phyloP scores from a whole-genome alignment of 2,113 vertebrate species.

The Nicator chloris region DNA sequence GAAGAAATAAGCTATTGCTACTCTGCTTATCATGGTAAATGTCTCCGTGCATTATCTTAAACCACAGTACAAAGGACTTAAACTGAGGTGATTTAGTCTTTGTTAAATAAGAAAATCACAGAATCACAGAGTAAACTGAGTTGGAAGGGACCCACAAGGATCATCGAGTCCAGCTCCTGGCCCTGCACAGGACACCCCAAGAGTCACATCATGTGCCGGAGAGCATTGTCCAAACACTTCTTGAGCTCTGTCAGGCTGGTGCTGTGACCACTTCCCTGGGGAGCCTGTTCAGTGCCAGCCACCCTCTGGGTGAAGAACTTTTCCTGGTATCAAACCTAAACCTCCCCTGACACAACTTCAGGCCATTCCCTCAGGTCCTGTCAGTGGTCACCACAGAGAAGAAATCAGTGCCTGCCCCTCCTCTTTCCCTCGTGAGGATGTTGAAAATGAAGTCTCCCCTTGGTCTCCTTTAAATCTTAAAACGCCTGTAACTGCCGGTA shows the following conservation, averaged over 20 bases:
- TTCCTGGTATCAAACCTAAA: neutral
- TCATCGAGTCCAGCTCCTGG: fast-evolving
- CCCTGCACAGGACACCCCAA: neutral
- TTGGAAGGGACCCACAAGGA: neutral
- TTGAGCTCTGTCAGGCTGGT: neutral
- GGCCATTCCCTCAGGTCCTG: neutral
- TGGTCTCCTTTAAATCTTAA: neutral
- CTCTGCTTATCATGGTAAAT: neutral
- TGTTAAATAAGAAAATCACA: neutral
- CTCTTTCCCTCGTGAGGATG: neutral
- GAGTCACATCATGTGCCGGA: fast-evolving
- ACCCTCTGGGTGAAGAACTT: neutral
- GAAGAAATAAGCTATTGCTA: neutral
- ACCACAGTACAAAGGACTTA: neutral
- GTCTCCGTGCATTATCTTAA: neutral
- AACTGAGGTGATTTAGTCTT: neutral
- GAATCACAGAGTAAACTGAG: neutral
- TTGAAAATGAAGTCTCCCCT: neutral
- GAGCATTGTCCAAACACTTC: neutral
- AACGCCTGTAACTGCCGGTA: neutral
- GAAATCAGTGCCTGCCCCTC: neutral
- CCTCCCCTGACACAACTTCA: neutral
- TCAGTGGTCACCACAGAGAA: neutral
- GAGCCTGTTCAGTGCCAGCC: neutral
- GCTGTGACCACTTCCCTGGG: neutral